These are phyloP conservation scores for Trichacis sp. DNA, from an alignment of 2,888 invertebrate genomes.

Conservation along the genomic window DNA sequence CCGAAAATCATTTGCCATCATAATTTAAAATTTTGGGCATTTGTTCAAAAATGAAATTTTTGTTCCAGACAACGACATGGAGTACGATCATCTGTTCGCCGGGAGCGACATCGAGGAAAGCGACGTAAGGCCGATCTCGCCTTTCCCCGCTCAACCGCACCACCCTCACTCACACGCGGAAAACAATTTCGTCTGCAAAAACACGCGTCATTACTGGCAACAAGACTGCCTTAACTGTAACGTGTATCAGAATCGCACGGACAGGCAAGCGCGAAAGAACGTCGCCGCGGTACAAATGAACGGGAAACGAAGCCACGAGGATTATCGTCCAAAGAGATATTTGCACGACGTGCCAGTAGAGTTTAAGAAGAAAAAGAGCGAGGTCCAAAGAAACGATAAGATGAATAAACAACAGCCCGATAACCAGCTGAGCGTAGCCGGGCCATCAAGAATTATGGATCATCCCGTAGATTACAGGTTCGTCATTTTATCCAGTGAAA, in stretches of 20 bases:
- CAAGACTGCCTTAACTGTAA: conserved; percentile 49
- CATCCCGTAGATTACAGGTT: conserved; percentile 60
- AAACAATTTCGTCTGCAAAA: conserved; percentile 51
- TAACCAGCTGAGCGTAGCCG: conserved; percentile 56
- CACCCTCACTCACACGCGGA: conserved; percentile 41
- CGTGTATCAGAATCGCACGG: conserved; percentile 52
- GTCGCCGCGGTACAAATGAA: conserved; percentile 18
- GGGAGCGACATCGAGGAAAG: conserved; percentile 76
- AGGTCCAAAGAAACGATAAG: conserved; percentile 39
- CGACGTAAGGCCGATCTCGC: conserved; percentile 58
- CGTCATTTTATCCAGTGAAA: conserved; percentile 4
- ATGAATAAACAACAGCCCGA: conserved; percentile 45
- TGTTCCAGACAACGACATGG: conserved; percentile 74
- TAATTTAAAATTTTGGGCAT: neutral
- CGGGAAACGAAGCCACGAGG: conserved; percentile 43
- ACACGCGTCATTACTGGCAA: conserved; percentile 48
- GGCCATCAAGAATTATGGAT: conserved; percentile 61
- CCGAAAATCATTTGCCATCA: no score
- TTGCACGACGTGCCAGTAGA: conserved; percentile 46
- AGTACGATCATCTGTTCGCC: conserved; percentile 76
- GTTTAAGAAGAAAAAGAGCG: conserved; percentile 48
- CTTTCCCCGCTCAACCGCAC: conserved; percentile 51
- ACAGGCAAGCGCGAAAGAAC: conserved; percentile 34
- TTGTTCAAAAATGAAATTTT: conserved; percentile 3
- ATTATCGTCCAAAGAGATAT: conserved; percentile 49